Percentiles rank a stretch among this genome's conserved stretches.
These are phyloP conservation scores for Adineta ricciae DNA, from an alignment of 2,888 invertebrate species.

Conservation along the genomic window DNA sequence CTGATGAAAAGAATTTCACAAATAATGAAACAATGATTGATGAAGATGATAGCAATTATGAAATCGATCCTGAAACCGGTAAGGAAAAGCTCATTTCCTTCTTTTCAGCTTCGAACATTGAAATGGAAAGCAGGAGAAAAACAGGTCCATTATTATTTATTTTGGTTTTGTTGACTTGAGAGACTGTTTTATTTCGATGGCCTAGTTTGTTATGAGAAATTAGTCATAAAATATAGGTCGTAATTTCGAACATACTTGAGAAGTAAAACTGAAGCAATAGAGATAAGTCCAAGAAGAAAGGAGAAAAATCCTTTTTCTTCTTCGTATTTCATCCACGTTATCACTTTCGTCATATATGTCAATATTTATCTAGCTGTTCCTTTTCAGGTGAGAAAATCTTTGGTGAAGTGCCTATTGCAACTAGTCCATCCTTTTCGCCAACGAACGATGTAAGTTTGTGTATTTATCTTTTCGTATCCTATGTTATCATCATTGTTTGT, in stretches of 20 bases:
- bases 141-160: neutral
- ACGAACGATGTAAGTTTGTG: neutral
- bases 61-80: neutral
- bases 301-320: neutral
- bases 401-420: neutral
- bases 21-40: neutral
- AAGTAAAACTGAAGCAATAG: neutral
- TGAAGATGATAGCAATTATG: neutral
- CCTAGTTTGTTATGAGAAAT: neutral
- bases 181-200: neutral
- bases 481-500: too few species aligned
- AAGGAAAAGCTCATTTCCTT: neutral
- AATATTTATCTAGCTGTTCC: neutral
- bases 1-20: neutral
- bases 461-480: neutral
- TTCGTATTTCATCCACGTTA: neutral
- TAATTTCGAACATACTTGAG: neutral
- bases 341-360: neutral
- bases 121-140: neutral
- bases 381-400: constrained; percentile 9
- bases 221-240: neutral
- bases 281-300: neutral
- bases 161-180: neutral
- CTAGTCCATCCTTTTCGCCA: neutral
- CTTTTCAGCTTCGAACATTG: too few species aligned